Percentiles rank a stretch among this genome's conserved stretches.
Conservation (phyloP, 2,888 invertebrate species). For the Eilema depressum region DNA sequence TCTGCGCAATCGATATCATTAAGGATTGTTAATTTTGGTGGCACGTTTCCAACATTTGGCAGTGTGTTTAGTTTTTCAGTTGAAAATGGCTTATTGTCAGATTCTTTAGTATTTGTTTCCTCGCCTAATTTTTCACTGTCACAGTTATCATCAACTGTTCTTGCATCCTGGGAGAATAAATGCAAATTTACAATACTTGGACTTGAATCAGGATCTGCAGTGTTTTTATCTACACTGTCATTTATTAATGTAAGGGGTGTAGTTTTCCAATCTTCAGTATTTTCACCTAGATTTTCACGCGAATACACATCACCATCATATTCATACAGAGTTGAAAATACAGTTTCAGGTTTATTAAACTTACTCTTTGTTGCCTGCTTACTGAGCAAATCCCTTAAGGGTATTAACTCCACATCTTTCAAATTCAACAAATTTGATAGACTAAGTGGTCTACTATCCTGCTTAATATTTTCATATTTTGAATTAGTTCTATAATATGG, state of each 20-base stretch:
- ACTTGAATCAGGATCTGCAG: conserved; percentile 41
- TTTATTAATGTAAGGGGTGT: not conserved
- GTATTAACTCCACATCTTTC: conserved; percentile 62
- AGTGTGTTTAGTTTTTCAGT: conserved; percentile 47
- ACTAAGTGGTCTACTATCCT: conserved; percentile 38
- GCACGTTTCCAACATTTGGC: conserved; percentile 17
- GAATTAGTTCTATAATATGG: conserved; percentile 30
- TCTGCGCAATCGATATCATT: conserved; percentile 11
- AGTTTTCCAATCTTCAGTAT: not conserved
- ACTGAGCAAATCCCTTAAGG: conserved; percentile 45
- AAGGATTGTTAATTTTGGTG: conserved; percentile 1
- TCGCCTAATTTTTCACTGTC: not conserved
- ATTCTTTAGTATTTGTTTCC: not conserved
- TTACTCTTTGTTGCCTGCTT: conserved; percentile 35
- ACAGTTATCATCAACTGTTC: conserved; percentile 17
- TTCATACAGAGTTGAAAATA: not conserved
- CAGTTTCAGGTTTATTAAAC: not conserved
- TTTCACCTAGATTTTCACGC: not conserved
- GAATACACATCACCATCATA: conserved; percentile 1
- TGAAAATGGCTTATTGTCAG: conserved; percentile 15
- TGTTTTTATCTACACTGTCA: not conserved
- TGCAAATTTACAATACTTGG: conserved; percentile 31
- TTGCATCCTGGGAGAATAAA: not conserved
- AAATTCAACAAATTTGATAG: conserved; percentile 64
- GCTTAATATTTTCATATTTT: conserved; percentile 31